A percentile compares a stretch with the other conserved stretches of the same genome.
Conservation (phyloP, 2,797 vertebrate species). For the Coracias cyanogaster region DNA sequence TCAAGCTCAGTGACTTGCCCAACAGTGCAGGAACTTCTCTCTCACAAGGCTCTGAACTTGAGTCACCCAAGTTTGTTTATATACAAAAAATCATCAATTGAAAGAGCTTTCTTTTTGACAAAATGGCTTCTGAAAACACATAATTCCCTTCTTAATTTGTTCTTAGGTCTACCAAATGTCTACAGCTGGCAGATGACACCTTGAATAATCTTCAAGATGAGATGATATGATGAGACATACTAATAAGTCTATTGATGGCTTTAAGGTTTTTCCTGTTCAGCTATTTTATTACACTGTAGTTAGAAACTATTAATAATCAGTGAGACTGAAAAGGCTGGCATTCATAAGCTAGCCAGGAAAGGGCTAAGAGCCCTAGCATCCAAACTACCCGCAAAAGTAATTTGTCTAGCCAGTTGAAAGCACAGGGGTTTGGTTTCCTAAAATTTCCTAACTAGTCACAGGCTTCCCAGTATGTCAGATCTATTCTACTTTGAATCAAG, state of each 20-base stretch:
- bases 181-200: not conserved
- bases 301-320: too few species aligned
- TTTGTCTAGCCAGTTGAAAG: not conserved
- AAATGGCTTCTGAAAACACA: not conserved
- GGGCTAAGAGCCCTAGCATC: not conserved
- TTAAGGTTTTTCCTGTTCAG: not conserved
- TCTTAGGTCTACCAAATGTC: not conserved
- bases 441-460: not conserved
- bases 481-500: not conserved
- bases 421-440: not conserved
- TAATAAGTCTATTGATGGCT: not conserved
- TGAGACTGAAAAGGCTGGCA: not conserved
- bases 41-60: not conserved
- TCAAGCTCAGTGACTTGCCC: not conserved
- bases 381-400: not conserved
- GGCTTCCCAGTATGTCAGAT: not conserved
- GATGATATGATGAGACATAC: not conserved
- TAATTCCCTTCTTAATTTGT: not conserved
- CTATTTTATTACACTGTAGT: too few species aligned
- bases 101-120: not conserved
- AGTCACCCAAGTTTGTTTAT: not conserved
- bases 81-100: not conserved
- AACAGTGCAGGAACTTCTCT: not conserved
- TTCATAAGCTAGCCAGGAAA: not conserved
- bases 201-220: not conserved